Conservation (phyloP, 2,888 invertebrate species). For the Notodromas monacha region DNA sequence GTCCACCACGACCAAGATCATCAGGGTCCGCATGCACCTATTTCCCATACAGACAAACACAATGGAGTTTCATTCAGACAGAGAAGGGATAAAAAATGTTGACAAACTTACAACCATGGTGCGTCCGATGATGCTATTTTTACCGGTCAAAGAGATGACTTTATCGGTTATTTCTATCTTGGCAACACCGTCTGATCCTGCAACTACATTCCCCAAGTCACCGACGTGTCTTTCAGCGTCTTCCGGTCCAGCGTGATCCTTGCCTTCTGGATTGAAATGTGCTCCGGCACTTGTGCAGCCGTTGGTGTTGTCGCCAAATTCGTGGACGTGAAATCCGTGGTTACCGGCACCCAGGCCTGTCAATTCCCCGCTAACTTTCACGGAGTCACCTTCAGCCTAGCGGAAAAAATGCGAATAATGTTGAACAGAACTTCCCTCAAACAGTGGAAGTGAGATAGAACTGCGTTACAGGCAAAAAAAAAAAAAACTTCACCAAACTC, state of each 20-base stretch:
- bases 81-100: background rate
- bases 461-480: background rate
- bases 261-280: conserved; percentile 56
- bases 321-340: conserved; percentile 78
- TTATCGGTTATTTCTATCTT: conserved; percentile 29
- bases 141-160: conserved; percentile 29
- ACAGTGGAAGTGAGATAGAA: no score
- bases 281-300: conserved; percentile 73
- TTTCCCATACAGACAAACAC: conserved; percentile 6
- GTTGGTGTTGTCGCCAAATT: conserved; percentile 82
- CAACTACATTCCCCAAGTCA: conserved; percentile 54
- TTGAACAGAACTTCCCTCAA: no score
- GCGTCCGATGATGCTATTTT: conserved; percentile 44
- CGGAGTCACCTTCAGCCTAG: conserved; percentile 11
- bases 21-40: conserved; percentile 61
- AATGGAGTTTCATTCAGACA: conserved; percentile 6
- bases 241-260: conserved; percentile 48
- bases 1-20: conserved; percentile 69
- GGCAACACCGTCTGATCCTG: conserved; percentile 26
- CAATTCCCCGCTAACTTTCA: conserved; percentile 38
- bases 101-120: conserved; percentile 28
- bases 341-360: conserved; percentile 36
- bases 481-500: background rate
- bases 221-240: conserved; percentile 45
- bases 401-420: background rate